Base-by-base conservation (phyloP, 1,140 invertebrate genomes). In the Homalodisca vitripennis region DNA sequence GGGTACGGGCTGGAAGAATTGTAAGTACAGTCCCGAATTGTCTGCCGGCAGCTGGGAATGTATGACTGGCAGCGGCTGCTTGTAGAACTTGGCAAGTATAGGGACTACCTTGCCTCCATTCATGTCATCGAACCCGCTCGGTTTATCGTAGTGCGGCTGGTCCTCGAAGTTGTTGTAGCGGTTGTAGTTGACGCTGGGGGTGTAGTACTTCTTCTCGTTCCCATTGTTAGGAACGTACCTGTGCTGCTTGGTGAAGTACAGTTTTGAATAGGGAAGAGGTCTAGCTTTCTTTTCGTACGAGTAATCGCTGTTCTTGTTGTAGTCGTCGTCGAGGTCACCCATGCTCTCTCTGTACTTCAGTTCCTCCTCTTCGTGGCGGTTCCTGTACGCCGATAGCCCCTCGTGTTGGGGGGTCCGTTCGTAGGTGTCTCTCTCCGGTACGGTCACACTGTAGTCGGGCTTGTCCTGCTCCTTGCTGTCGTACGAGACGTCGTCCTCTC, bases 41-140 rank as follows among this genome's bases (percentile, higher is more conserved):
- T 68, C 57, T 30, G 26, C 26, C 14, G 51, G 34, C 48, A 68
- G 64, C 53, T 57, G 65, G 22, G 69, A 46, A 30, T 70, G 53
- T 6, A 67, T 66, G n/a, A 66, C 57, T 26, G 29, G 53, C 13
- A 66, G 41, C 12, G 63, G 63, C 26, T 46, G 32, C 26, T 66
- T 66, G 22, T 66, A 66, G 30, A 46, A 66, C 20, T 20, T 41
- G 1, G 32, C 32, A 1, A 66, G 13, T 2, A 46, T 1, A 66
- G 63, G 63, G 10, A 27, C 32, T 1, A 46, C 32, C 2, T 41
- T 20, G 6, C 41, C 41, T 3, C 55, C 55, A n/a, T 60, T 60
- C 14, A 6, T 6, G 26, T 60, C 55, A 24, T 60, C 55, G n/a
- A 60, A 60, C 3, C 55, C 55, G n/a, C 55, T 60, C 3, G 55